Conservation (phyloP, 2,888 invertebrate genomes). For the Bimastos eiseni region DNA sequence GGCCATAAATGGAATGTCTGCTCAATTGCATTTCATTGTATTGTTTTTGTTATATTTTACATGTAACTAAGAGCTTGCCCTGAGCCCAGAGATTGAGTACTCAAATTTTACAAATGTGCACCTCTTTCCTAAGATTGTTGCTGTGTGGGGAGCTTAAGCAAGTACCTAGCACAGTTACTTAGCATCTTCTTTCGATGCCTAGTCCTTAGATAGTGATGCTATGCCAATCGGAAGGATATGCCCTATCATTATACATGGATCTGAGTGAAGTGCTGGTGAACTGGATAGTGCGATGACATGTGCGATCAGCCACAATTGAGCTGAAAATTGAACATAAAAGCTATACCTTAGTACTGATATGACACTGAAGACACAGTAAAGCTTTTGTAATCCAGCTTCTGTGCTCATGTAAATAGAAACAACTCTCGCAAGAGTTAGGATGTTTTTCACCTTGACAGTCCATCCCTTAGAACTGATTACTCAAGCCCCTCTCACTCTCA, state of each 20-base stretch:
- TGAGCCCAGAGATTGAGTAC: neutral
- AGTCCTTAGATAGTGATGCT: too few relatives aligned
- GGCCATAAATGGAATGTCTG: neutral
- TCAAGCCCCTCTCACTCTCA: neutral
- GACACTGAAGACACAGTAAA: too few relatives aligned
- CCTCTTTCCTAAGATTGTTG: neutral
- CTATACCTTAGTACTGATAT: too few relatives aligned
- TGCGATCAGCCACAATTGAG: neutral
- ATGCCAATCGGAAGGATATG: neutral
- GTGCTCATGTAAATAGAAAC: too few relatives aligned
- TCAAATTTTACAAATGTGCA: neutral
- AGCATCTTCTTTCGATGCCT: neutral
- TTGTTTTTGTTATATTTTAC: neutral
- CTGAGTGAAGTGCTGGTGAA: neutral
- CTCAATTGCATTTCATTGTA: neutral
- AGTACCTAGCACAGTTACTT: neutral
- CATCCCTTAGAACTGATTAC: neutral
- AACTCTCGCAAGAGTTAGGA: too few relatives aligned
- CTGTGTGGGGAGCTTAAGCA: neutral
- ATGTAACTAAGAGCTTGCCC: neutral
- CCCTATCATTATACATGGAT: neutral
- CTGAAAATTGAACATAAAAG: neutral
- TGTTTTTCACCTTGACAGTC: too few relatives aligned
- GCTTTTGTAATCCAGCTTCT: too few relatives aligned
- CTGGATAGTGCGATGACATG: neutral